Conservation (phyloP, 1,140 invertebrate genomes). For the Ostrea denselamellosa region DNA sequence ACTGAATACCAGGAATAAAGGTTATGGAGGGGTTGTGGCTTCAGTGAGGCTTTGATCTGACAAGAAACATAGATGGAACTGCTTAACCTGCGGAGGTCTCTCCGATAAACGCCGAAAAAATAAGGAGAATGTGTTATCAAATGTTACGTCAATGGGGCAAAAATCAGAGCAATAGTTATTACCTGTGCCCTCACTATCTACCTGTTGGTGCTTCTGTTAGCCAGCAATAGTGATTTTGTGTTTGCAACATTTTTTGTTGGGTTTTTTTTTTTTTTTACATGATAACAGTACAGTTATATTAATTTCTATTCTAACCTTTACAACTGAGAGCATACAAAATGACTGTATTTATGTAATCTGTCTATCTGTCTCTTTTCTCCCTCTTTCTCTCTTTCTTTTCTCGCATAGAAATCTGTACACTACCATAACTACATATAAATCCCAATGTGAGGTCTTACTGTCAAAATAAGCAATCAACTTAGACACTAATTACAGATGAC, state of each 20-base stretch:
- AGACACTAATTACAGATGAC: not conserved
- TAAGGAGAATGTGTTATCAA: slow-evolving; percentile 28
- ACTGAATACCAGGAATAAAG: slow-evolving; percentile 29
- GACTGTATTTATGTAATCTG: not conserved
- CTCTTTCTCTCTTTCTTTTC: not conserved
- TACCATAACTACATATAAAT: not conserved
- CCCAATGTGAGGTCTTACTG: not conserved
- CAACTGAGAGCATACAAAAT: too few relatives aligned
- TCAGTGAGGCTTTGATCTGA: slow-evolving; percentile 14
- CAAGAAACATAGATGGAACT: slow-evolving; percentile 32
- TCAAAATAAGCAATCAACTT: not conserved
- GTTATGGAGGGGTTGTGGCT: slow-evolving; percentile 14
- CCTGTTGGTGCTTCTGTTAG: not conserved
- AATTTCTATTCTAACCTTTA: too few relatives aligned
- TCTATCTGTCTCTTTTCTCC: not conserved
- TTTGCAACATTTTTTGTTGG: not conserved
- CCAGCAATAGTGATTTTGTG: too few relatives aligned
- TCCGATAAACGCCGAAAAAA: slow-evolving; percentile 6
- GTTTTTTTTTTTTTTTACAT: not conserved
- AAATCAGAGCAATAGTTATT: slow-evolving; percentile 1
- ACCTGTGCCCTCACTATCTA: not conserved
- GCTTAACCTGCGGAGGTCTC: slow-evolving; percentile 23
- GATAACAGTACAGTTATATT: too few relatives aligned
- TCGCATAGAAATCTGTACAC: not conserved
- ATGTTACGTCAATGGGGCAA: slow-evolving; percentile 37